phyloP scores from a whole-genome alignment of 2,113 vertebrate genomes.

The Tonatia bakeri region DNA sequence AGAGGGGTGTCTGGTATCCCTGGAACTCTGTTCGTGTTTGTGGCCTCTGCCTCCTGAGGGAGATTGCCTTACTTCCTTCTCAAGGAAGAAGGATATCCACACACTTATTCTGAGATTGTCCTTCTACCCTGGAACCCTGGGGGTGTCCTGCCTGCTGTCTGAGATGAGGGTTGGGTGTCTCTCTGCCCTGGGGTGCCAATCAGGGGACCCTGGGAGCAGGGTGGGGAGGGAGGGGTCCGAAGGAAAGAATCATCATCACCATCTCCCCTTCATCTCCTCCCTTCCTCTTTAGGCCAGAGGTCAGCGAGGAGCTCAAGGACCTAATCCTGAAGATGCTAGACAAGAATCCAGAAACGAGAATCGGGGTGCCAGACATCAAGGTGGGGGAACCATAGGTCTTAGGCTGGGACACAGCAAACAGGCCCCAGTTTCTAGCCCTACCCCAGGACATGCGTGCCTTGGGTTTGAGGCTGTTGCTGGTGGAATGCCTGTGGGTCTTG shows the following conservation, averaged over 20 bases:
- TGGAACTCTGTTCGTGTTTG: background rate
- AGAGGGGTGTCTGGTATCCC: background rate
- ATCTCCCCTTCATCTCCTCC: background rate
- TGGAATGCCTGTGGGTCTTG: background rate
- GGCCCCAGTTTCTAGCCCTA: background rate
- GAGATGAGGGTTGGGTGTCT: background rate
- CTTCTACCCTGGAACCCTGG: background rate
- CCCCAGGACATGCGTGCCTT: too few species aligned
- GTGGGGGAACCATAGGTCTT: slow-evolving; percentile 74
- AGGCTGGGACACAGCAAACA: background rate
- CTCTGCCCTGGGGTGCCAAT: background rate
- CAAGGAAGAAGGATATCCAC: background rate
- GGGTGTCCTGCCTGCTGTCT: background rate
- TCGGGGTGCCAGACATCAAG: slow-evolving; percentile 95
- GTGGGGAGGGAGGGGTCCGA: background rate
- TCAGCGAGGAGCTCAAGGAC: slow-evolving; percentile 88
- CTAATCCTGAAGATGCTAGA: slow-evolving; percentile 93
- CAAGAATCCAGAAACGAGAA: slow-evolving; percentile 93
- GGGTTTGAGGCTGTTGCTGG: background rate
- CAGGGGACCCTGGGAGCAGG: background rate
- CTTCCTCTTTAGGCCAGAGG: slow-evolving; percentile 80
- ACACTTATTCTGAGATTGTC: background rate
- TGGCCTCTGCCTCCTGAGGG: background rate
- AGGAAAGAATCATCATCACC: background rate
- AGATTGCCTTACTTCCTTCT: background rate